phyloP scores from a whole-genome alignment of 1,140 invertebrate genomes.

The Theocolax elegans region DNA sequence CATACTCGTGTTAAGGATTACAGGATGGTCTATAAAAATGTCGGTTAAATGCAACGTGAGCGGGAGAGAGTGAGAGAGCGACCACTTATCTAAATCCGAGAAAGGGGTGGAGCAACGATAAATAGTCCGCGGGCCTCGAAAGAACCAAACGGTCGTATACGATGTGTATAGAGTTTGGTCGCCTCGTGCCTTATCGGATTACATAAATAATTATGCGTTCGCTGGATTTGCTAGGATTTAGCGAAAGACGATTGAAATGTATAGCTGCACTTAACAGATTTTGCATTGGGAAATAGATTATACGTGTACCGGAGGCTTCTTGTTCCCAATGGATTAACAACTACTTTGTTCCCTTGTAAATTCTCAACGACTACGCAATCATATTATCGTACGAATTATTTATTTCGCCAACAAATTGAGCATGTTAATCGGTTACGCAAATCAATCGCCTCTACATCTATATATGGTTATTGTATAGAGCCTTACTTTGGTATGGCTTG shows the following conservation, averaged over 20 bases:
- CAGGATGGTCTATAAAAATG: neutral
- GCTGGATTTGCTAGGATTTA: conserved; percentile 31
- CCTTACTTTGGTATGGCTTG: too few species aligned
- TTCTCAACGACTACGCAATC: neutral
- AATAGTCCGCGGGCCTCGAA: neutral
- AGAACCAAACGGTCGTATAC: too few species aligned
- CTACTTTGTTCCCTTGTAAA: conserved; percentile 12
- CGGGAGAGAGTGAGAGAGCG: too few species aligned
- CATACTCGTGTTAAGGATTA: neutral
- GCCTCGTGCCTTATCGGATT: conserved; percentile 24
- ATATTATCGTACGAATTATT: neutral
- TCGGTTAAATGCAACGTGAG: neutral
- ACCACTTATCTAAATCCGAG: neutral
- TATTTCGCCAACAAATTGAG: too few species aligned
- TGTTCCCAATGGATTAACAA: conserved; percentile 26
- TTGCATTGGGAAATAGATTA: conserved; percentile 31
- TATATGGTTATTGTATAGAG: too few species aligned
- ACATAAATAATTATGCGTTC: conserved; percentile 28
- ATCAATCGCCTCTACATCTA: too few species aligned
- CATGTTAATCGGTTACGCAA: too few species aligned
- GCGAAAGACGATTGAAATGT: conserved; percentile 30
- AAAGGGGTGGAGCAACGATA: neutral
- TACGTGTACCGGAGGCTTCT: neutral
- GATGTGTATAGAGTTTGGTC: neutral
- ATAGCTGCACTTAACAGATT: conserved; percentile 28